Evolutionary conservation across 2,797 vertebrate species (phyloP).

Genomic region (Remorina albescens): DNA sequence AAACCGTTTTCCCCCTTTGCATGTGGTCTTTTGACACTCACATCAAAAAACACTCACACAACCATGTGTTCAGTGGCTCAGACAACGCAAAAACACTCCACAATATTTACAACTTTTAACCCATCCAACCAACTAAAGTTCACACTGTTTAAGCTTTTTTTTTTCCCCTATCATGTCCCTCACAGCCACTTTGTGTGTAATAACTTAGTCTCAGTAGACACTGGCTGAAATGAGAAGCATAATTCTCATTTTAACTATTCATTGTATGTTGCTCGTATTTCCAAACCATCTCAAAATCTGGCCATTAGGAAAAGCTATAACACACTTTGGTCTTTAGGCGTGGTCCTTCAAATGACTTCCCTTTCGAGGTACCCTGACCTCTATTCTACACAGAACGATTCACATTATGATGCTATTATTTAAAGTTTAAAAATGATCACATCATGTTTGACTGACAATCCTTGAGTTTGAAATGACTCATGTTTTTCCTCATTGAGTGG

Average conservation of each 20-base stretch:
- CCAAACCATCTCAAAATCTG: background rate
- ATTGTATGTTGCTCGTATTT: background rate
- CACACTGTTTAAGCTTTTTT: background rate
- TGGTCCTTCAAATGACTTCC: background rate
- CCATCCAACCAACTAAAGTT: background rate
- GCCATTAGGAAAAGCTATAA: background rate
- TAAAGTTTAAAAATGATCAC: background rate
- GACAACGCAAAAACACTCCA: background rate
- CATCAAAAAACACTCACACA: background rate
- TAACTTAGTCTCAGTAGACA: background rate
- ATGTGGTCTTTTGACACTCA: background rate
- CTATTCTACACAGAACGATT: background rate
- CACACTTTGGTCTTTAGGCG: background rate
- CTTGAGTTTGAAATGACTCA: background rate
- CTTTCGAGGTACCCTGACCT: background rate
- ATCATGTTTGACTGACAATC: background rate
- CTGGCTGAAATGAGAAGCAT: background rate
- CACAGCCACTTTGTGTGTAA: background rate
- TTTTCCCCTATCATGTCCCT: too few species aligned
- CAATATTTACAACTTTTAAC: background rate
- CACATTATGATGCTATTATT: background rate
- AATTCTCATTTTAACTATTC: background rate
- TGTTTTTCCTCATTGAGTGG: background rate
- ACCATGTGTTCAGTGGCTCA: background rate
- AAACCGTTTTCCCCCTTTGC: background rate